Percentiles rank a stretch among this genome's conserved stretches.
These are phyloP conservation scores for Phataginus tricuspis DNA, from an alignment of 2,797 vertebrate genomes.

Conservation along the genomic window DNA sequence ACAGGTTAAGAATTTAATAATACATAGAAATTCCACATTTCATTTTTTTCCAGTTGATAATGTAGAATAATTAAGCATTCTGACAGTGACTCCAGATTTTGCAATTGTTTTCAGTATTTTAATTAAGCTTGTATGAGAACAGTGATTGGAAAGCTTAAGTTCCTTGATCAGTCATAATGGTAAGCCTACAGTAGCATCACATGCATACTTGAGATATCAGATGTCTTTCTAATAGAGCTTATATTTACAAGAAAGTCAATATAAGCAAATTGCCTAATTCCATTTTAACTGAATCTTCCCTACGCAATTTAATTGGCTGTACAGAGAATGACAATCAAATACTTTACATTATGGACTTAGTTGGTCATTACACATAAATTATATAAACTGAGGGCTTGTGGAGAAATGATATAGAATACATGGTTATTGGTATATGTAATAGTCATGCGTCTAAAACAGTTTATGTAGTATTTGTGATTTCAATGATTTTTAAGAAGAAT, in stretches of 20 bases:
- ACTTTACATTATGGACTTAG: background rate
- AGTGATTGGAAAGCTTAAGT: background rate
- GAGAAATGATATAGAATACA: background rate
- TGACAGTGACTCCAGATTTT: background rate
- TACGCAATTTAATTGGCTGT: background rate
- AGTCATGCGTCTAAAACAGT: background rate
- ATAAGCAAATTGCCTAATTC: background rate
- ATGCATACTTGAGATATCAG: conserved; percentile 1
- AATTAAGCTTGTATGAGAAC: background rate
- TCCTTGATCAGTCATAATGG: background rate
- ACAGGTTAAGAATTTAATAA: background rate
- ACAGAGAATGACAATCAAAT: background rate
- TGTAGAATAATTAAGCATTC: background rate
- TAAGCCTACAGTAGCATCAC: background rate
- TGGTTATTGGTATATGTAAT: background rate
- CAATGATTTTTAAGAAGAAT: background rate
- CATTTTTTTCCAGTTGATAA: background rate
- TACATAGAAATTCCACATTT: background rate
- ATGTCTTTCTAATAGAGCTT: background rate
- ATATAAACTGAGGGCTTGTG: background rate
- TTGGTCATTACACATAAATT: background rate
- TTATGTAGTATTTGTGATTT: background rate
- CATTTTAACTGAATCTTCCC: background rate
- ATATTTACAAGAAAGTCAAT: conserved; percentile 3
- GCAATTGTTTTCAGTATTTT: background rate